Base-by-base conservation (phyloP, 2,797 vertebrate species). In the Silurus aristotelis region DNA sequence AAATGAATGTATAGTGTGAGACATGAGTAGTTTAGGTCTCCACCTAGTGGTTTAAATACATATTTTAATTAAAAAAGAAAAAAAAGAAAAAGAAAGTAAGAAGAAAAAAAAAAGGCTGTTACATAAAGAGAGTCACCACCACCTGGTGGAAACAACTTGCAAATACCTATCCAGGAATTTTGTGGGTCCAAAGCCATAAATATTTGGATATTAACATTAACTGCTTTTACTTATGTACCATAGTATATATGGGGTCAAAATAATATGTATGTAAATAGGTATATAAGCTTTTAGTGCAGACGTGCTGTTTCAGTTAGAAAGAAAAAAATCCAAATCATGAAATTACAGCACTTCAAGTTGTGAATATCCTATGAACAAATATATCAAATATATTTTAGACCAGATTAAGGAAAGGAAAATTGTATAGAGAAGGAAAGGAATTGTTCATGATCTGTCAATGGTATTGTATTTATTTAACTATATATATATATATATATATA, bases 101-200 rank as follows among this genome's bases (percentile, higher is more conserved):
- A 52, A 60, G 58, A 15, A 19, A 60, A 19, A 60, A 19, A 19
- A 63, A 22, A 63, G 17, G 17, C 8, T 5, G 3, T 19, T 27
- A 81, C 0, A 3, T 48, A 27, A 31, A 80, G 88, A 48, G 61
- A 66, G 85, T 81, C 61, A 77, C 64, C 83, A 91, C 64, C 94
- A 92, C 85, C 93, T 92, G 90, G 92, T 93, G 94, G 87, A 90
- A 2, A 75, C 46, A 3, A 82, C 80, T 0, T 89, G 87, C 27
- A 72, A 78, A 58, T 48, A 25, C 12, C 19, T 8, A 75, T 43
- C n/a, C 5, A 61, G 27, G 55, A 58, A 31, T 56, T 56, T 17
- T 27, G 22, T 25, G 10, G 27, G 66, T 68, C 27, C 14, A 38
- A 38, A 38, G 38, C 38, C 4, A 68, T 10, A 64, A 64, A n/a